Evolutionary conservation across 2,797 vertebrate species (phyloP).

Genomic region (Eulemur rubriventer): DNA sequence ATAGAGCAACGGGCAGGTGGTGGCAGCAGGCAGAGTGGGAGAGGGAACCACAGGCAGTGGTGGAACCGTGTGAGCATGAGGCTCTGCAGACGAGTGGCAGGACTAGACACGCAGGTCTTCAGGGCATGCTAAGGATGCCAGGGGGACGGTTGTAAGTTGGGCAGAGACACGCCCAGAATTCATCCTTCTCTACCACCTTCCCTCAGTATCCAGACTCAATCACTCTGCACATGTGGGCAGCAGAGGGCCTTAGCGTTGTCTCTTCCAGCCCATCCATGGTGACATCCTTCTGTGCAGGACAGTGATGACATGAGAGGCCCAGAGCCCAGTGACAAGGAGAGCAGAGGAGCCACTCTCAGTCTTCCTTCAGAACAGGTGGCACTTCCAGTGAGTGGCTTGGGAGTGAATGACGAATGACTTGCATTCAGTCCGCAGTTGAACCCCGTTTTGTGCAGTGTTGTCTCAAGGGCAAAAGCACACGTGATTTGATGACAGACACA

Average conservation of each 20-base stretch:
- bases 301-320: neutral
- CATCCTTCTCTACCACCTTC: neutral
- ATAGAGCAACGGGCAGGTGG: rapidly evolving
- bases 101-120: too few relatives aligned
- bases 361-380: neutral
- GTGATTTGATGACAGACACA: neutral
- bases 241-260: neutral
- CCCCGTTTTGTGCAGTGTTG: neutral
- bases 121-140: rapidly evolving
- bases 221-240: neutral
- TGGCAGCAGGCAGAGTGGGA: neutral
- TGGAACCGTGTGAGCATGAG: neutral
- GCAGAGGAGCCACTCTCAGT: neutral
- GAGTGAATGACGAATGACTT: neutral
- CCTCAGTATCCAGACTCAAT: too few relatives aligned
- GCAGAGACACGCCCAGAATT: neutral
- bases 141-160: neutral
- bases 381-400: neutral
- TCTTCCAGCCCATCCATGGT: neutral
- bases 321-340: neutral
- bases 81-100: neutral
- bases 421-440: neutral
- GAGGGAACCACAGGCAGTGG: neutral
- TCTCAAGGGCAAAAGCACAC: neutral
- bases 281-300: neutral